These are phyloP conservation scores for Orthosia incerta DNA, from an alignment of 2,888 invertebrate species.

Conservation along the genomic window DNA sequence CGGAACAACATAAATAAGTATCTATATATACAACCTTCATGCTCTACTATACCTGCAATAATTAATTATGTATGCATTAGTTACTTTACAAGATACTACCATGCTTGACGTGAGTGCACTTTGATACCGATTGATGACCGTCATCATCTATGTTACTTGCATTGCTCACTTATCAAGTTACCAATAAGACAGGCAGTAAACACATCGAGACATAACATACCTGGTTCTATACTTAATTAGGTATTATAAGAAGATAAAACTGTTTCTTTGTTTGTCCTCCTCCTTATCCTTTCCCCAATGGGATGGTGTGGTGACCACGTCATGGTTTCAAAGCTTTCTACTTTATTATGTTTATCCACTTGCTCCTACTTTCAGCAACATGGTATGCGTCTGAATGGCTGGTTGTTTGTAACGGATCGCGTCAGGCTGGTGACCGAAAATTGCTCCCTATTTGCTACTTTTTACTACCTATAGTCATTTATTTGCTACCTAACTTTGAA, in stretches of 20 bases:
- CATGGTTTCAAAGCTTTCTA: too few species aligned
- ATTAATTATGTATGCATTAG: not conserved
- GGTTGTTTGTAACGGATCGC: too few species aligned
- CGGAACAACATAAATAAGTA: not conserved
- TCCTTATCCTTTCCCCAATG: too few species aligned
- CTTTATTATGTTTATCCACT: too few species aligned
- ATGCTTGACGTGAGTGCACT: not conserved
- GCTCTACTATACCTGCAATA: not conserved
- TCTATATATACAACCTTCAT: not conserved
- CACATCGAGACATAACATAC: conserved; percentile 14
- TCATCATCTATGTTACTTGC: conserved; percentile 4
- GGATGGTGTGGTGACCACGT: too few species aligned
- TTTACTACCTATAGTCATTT: too few species aligned
- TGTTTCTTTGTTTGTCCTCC: not conserved
- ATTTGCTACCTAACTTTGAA: too few species aligned
- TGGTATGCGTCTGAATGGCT: too few species aligned
- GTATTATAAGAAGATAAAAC: not conserved
- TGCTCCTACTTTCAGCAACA: too few species aligned
- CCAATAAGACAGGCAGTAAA: not conserved
- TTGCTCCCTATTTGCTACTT: too few species aligned
- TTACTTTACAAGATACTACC: not conserved
- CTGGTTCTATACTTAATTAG: not conserved
- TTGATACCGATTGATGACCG: conserved; percentile 5
- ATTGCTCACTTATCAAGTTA: conserved; percentile 30
- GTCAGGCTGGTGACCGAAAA: too few species aligned